These are phyloP conservation scores for Acronicta psi DNA, from an alignment of 2,888 invertebrate species.

Conservation along the genomic window DNA sequence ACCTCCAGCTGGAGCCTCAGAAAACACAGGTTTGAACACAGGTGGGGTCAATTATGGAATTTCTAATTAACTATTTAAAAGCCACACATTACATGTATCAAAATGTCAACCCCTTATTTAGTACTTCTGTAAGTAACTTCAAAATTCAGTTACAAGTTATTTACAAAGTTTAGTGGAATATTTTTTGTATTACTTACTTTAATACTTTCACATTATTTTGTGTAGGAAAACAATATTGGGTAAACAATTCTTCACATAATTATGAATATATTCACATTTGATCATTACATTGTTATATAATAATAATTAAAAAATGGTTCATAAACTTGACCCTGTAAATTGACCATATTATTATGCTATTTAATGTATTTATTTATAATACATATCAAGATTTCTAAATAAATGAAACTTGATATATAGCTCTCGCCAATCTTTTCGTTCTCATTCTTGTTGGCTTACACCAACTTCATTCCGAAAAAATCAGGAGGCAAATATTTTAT, in stretches of 20 bases:
- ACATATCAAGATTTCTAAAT: slow-evolving; percentile 9
- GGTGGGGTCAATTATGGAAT: slow-evolving; percentile 90
- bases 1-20: slow-evolving; percentile 86
- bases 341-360: slow-evolving; percentile 11
- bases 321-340: slow-evolving; percentile 23
- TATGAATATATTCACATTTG: slow-evolving; percentile 26
- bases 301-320: slow-evolving; percentile 36
- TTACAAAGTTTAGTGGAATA: slow-evolving; percentile 26
- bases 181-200: slow-evolving; percentile 14
- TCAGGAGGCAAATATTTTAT: too few species aligned
- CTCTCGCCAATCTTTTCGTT: too few species aligned
- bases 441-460: too few species aligned
- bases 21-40: slow-evolving; percentile 92
- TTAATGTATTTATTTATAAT: slow-evolving; percentile 19
- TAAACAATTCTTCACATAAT: slow-evolving; percentile 15
- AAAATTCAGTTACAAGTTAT: slow-evolving; percentile 3
- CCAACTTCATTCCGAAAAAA: too few species aligned
- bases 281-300: slow-evolving; percentile 47
- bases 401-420: slow-evolving; percentile 25
- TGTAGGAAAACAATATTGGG: slow-evolving; percentile 9
- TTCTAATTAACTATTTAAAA: slow-evolving; percentile 77
- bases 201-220: neutral
- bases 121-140: slow-evolving; percentile 44
- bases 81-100: slow-evolving; percentile 40
- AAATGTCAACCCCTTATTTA: slow-evolving; percentile 57